Conservation (phyloP, 2,888 invertebrate genomes). For the Zygogramma bicolorata region DNA sequence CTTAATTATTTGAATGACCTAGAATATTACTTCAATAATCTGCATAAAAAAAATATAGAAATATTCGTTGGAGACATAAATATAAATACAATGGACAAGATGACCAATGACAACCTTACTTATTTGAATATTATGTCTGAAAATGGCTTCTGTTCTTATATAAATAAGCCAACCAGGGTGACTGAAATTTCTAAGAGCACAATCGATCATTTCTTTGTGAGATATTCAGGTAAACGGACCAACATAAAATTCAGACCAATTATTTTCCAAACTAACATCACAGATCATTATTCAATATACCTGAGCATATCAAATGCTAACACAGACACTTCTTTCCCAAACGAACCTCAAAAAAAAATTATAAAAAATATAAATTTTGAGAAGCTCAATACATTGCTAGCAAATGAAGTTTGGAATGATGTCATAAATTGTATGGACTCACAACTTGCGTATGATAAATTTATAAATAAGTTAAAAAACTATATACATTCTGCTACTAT, state of each 20-base stretch:
- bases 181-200: not conserved
- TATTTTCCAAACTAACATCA: not conserved
- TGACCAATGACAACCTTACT: not conserved
- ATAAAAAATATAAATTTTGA: not conserved
- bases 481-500: no score
- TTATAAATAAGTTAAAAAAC: no score
- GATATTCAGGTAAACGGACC: not conserved
- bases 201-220: constrained; percentile 2
- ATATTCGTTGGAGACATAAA: constrained; percentile 1
- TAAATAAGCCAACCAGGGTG: constrained; percentile 5
- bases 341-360: not conserved
- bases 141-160: constrained; percentile 3
- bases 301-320: not conserved
- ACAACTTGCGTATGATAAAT: no score
- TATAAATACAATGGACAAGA: constrained; percentile 7
- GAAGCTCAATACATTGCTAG: no score
- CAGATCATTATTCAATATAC: not conserved
- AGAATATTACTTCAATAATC: not conserved
- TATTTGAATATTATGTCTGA: not conserved
- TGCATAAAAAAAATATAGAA: not conserved
- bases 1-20: not conserved
- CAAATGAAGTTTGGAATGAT: no score
- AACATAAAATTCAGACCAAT: constrained; percentile 4
- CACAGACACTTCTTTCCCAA: no score
- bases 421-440: no score